Evolutionary conservation across 2,113 vertebrate genomes (phyloP).

Genomic region (Hippocampus guttulatus): DNA sequence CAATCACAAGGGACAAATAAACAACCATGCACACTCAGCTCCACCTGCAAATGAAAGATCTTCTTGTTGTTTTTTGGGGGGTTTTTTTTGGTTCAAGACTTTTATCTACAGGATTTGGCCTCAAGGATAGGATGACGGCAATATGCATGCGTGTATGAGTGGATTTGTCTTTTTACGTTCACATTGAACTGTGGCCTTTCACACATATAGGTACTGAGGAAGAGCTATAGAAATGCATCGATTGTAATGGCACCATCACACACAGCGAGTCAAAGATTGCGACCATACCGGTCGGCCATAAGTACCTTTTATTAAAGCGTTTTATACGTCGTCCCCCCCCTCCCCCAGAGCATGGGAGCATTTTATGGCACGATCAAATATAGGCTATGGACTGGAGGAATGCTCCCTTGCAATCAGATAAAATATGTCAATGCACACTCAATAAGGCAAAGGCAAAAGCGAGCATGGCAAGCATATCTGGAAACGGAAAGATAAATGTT

Average conservation of each 20-base stretch:
- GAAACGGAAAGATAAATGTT: constrained; percentile 22
- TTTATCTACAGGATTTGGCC: no score
- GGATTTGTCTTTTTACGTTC: not conserved
- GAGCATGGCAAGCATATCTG: constrained; percentile 33
- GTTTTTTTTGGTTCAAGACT: no score
- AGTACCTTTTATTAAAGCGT: constrained; percentile 34
- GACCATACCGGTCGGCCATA: constrained; percentile 4
- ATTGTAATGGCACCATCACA: constrained; percentile 31
- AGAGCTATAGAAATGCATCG: not conserved
- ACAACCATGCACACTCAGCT: not conserved
- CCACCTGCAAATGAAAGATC: not conserved
- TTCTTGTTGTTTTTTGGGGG: no score
- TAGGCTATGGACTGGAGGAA: constrained; percentile 32
- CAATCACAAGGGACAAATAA: no score
- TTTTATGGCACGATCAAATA: constrained; percentile 35
- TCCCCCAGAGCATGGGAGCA: constrained; percentile 21
- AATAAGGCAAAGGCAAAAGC: constrained; percentile 33
- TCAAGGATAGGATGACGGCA: no score
- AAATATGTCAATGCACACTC: constrained; percentile 34
- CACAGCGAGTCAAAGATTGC: constrained; percentile 21
- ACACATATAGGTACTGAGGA: not conserved
- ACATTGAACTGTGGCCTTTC: not conserved
- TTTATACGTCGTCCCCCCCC: constrained; percentile 22
- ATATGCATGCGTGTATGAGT: not conserved
- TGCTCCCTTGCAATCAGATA: constrained; percentile 29